Percentiles rank a stretch among this genome's conserved stretches.
These are phyloP conservation scores for Brachionus plicatilis DNA, from an alignment of 1,140 invertebrate species.

Conservation along the genomic window DNA sequence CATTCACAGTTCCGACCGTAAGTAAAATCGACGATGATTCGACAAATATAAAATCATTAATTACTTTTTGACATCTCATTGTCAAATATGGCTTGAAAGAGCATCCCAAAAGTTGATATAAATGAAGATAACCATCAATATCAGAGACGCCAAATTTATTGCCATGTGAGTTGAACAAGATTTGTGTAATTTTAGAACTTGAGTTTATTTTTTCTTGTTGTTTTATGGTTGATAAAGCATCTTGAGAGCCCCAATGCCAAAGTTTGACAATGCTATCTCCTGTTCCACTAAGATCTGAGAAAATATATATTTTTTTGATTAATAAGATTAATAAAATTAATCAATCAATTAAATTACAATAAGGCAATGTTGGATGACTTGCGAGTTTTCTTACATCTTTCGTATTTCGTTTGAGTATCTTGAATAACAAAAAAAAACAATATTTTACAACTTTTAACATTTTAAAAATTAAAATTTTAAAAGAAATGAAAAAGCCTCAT, in stretches of 20 bases:
- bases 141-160: conserved; percentile 97
- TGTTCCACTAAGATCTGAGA: conserved; percentile 81
- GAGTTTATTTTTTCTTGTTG: conserved; percentile 77
- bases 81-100: conserved; percentile 55
- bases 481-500: no score
- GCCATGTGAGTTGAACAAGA: conserved; percentile 88
- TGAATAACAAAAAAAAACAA: conserved; percentile 7
- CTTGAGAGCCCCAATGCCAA: conserved; percentile 94
- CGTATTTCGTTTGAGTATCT: conserved; percentile 63
- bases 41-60: conserved; percentile 93
- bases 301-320: conserved; percentile 37
- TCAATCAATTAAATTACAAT: conserved; percentile 70
- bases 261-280: conserved; percentile 93
- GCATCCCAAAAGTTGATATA: not conserved
- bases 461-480: no score
- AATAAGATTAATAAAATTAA: not conserved
- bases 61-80: conserved; percentile 91
- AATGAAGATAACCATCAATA: conserved; percentile 58
- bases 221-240: conserved; percentile 78
- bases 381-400: conserved; percentile 89
- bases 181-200: conserved; percentile 78
- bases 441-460: no score
- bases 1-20: conserved; percentile 91
- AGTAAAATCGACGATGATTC: conserved; percentile 92
- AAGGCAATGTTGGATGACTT: conserved; percentile 82